These are phyloP conservation scores for Drosophila histrio DNA, from an alignment of 2,888 invertebrate genomes.

Conservation along the genomic window DNA sequence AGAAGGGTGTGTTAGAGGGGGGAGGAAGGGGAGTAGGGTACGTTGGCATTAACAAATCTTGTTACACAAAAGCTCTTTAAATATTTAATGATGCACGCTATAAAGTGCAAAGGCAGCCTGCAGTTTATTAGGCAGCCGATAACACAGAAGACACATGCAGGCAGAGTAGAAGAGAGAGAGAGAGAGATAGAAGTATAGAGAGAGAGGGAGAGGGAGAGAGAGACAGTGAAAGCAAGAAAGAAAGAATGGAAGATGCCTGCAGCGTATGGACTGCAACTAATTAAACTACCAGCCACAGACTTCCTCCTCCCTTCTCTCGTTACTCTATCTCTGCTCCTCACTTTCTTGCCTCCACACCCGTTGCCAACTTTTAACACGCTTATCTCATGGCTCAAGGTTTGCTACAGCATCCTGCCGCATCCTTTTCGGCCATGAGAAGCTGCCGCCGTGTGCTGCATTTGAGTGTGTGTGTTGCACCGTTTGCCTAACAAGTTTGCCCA, in stretches of 20 bases:
- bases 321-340: neutral
- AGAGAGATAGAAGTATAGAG: neutral
- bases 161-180: neutral
- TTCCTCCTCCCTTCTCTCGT: neutral
- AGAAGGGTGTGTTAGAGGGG: neutral
- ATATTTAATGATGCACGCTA: constrained; percentile 71
- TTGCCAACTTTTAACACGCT: constrained; percentile 67
- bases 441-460: constrained; percentile 22
- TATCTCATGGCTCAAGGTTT: constrained; percentile 47
- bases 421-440: constrained; percentile 6
- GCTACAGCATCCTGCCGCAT: constrained; percentile 8
- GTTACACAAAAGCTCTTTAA: constrained; percentile 73
- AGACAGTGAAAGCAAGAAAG: neutral
- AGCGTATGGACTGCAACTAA: constrained; percentile 61
- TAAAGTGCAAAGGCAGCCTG: constrained; percentile 59
- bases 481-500: constrained; percentile 71
- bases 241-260: constrained; percentile 1
- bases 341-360: constrained; percentile 2
- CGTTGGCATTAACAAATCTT: constrained; percentile 65
- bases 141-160: constrained; percentile 19
- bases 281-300: constrained; percentile 54
- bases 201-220: neutral
- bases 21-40: neutral
- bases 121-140: constrained; percentile 67
- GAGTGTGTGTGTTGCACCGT: constrained; percentile 55